Evolutionary conservation across 92 coral and sea anemone species (phyloP), one percentile per base, ranked within the genome.

Genomic region (Epizoanthus ramosus): DNA sequence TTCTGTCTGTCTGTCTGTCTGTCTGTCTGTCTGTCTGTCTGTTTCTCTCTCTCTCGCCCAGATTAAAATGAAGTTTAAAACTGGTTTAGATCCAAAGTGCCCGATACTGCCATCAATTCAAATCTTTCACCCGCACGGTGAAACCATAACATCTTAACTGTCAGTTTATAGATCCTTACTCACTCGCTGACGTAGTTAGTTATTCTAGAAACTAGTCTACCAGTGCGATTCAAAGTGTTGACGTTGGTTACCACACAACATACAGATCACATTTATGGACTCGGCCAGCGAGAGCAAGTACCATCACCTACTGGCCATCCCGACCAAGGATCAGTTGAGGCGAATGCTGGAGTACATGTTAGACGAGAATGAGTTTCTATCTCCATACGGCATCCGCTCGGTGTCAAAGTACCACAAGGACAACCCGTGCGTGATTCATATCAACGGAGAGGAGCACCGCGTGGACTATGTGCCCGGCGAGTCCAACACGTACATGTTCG

Each of bases 391-490:
- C 5, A 86, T 96, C 41, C 97, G 99, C 35, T 94, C 99, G 14
- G 88, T 96, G 45, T 96, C 99, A 50, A 90, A 87, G 74, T 94
- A 86, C 84, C 99, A 96, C 89, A 88, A 91, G 81, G 91, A 94
- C 67, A 90, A 96, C 60, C 99, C 99, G 9, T 90, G 86, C 60
- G 84, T 60, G 75, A 73, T 94, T 67, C 84, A 88, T 22, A 47
- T 94, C 21, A 80, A 85, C 37, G 99, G 98, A 52, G 83, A 88
- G 71, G 75, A 69, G 43, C 93, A 94, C 74, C 83, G 93, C 17
- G 99, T 96, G 71, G 90, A 92, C 37, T 96, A 96, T 74, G 99
- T 96, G 18, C 94, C 99, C 4, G 99, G 93, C 35, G 99, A 96
- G 66, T 96, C 98, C 13, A 92, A 92, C 75, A 94, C 96, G 4